Evolutionary conservation across 2,888 invertebrate species (phyloP).

Genomic region (Cephus spinipes): DNA sequence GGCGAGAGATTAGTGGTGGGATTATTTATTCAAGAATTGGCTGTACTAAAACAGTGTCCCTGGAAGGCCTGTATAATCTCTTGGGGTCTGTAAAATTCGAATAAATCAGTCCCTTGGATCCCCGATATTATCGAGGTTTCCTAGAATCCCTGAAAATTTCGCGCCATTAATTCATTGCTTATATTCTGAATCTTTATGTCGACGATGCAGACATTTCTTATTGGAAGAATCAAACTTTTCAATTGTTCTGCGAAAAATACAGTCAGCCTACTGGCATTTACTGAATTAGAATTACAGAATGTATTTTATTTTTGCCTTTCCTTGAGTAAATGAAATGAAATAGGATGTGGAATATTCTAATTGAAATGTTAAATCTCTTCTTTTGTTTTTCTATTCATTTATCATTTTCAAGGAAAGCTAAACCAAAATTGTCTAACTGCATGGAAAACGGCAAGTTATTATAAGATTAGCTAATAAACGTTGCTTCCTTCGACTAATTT

Average conservation of each 20-base stretch:
- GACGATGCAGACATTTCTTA: too few species aligned
- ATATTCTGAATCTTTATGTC: too few species aligned
- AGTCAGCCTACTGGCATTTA: neutral
- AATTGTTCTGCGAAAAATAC: neutral
- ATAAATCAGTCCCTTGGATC: too few species aligned
- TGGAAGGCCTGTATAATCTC: too few species aligned
- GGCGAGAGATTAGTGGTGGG: too few species aligned
- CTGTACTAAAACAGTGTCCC: too few species aligned
- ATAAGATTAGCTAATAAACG: slow-evolving; percentile 18
- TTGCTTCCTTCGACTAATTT: slow-evolving; percentile 19
- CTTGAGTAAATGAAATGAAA: too few species aligned
- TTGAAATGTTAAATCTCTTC: neutral
- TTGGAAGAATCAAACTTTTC: neutral
- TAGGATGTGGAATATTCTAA: neutral
- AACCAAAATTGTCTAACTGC: neutral
- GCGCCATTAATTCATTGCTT: too few species aligned
- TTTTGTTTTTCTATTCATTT: neutral
- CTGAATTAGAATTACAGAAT: neutral
- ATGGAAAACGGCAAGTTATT: slow-evolving; percentile 3
- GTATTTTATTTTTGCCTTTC: neutral
- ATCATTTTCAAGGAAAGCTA: neutral
- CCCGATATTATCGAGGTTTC: too few species aligned
- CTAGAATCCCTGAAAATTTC: too few species aligned
- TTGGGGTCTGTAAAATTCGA: too few species aligned
- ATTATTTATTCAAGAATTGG: too few species aligned